These are phyloP conservation scores for Caenorhabditis wallacei DNA, from an alignment of 2,888 invertebrate genomes.

Conservation along the genomic window DNA sequence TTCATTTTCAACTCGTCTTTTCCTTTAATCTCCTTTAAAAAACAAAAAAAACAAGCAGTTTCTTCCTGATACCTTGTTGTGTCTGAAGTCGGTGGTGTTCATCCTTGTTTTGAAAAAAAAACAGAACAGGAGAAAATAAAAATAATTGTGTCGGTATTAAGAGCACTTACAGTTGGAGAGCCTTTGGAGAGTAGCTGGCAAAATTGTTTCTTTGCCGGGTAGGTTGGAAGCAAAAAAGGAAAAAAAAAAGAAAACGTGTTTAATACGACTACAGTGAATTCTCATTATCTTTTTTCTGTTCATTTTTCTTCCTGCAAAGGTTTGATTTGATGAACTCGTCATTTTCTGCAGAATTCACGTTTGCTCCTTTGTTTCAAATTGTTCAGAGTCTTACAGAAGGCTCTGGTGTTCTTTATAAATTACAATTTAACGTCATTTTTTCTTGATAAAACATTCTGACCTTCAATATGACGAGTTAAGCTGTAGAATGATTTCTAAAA, in stretches of 20 bases:
- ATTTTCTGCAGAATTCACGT: background rate
- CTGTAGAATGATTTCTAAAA: too few relatives aligned
- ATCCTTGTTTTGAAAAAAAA: slow-evolving; percentile 44
- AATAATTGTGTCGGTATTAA: slow-evolving; percentile 48
- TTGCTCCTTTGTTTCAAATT: too few relatives aligned
- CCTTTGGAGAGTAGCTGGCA: slow-evolving; percentile 41
- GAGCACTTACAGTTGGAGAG: slow-evolving; percentile 38
- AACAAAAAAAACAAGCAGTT: background rate
- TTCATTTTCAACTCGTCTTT: too few relatives aligned
- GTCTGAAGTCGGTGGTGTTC: slow-evolving; percentile 1
- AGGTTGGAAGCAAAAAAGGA: slow-evolving; percentile 3
- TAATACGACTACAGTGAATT: slow-evolving; percentile 49
- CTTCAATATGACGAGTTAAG: too few relatives aligned
- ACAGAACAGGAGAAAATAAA: slow-evolving; percentile 23
- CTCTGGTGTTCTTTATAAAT: too few relatives aligned
- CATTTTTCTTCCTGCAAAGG: background rate
- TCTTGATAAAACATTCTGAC: too few relatives aligned
- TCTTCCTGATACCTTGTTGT: slow-evolving; percentile 21
- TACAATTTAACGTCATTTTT: too few relatives aligned
- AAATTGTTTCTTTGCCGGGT: slow-evolving; percentile 42
- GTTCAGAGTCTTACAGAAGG: too few relatives aligned
- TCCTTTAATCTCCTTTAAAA: background rate
- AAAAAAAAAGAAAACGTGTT: background rate
- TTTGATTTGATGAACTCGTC: slow-evolving; percentile 14
- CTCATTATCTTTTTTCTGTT: slow-evolving; percentile 14